Evolutionary conservation across 1,140 invertebrate species (phyloP).

Genomic region (Rhyacophila brunnea): DNA sequence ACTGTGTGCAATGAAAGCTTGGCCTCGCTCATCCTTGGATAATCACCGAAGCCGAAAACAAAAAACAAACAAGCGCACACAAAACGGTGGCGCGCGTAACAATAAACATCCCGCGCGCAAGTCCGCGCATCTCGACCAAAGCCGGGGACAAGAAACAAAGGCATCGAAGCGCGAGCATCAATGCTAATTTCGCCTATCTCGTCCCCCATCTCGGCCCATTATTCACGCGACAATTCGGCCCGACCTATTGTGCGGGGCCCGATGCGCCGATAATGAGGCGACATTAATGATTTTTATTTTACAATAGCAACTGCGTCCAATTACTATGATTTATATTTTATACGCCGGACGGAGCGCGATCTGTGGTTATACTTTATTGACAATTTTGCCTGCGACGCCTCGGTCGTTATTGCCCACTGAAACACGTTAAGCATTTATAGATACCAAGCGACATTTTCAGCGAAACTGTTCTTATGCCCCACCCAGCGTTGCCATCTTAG

Average conservation of each 20-base stretch:
- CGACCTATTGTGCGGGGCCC: constrained; percentile 12
- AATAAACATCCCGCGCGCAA: background rate
- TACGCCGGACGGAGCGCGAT: too few relatives aligned
- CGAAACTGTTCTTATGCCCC: too few relatives aligned
- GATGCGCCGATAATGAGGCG: constrained; percentile 29
- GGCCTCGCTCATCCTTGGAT: too few relatives aligned
- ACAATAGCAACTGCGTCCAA: constrained; percentile 26
- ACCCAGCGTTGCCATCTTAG: too few relatives aligned
- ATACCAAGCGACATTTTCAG: too few relatives aligned
- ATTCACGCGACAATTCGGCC: constrained; percentile 22
- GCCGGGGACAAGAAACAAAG: constrained; percentile 22
- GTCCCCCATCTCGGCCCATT: constrained; percentile 26
- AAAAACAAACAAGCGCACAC: background rate
- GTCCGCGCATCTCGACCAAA: background rate
- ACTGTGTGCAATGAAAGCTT: too few relatives aligned
- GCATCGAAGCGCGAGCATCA: constrained; percentile 17
- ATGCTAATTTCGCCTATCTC: constrained; percentile 36
- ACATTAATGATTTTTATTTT: constrained; percentile 35
- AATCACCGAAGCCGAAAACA: background rate
- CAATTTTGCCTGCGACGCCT: too few relatives aligned
- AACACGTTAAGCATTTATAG: too few relatives aligned
- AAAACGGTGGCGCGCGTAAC: background rate
- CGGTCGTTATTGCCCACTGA: too few relatives aligned
- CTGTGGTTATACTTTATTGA: too few relatives aligned
- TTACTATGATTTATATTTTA: constrained; percentile 33